Evolutionary conservation across 2,888 invertebrate genomes (phyloP).

Genomic region (Steromphala cineraria): DNA sequence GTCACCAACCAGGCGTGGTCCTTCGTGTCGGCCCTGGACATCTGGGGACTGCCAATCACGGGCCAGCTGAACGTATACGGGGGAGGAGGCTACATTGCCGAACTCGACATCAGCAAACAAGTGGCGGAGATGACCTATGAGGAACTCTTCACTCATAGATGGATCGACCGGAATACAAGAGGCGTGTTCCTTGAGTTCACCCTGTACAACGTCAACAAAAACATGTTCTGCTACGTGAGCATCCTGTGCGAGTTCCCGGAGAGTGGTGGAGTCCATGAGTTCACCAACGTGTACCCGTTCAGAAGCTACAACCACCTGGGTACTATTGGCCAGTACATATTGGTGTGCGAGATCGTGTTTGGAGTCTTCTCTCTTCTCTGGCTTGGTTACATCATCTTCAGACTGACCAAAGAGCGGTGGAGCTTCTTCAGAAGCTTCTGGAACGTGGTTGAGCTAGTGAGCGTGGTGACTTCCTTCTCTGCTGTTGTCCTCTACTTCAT

Average conservation of each 20-base stretch:
- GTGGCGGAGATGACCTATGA: conserved; percentile 49
- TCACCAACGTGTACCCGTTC: conserved; percentile 50
- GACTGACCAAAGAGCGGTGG: conserved; percentile 40
- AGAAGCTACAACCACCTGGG: conserved; percentile 51
- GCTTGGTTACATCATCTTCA: conserved; percentile 37
- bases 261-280: conserved; percentile 59
- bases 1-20: conserved; percentile 54
- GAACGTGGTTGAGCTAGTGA: conserved; percentile 51
- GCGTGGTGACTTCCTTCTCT: conserved; percentile 39
- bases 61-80: conserved; percentile 52
- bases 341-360: conserved; percentile 50
- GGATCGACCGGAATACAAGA: conserved; percentile 63
- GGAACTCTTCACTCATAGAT: conserved; percentile 46
- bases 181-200: conserved; percentile 66
- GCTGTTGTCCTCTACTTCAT: conserved; percentile 47
- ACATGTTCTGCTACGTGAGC: conserved; percentile 61
- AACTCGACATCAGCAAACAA: conserved; percentile 51
- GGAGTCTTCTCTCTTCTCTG: conserved; percentile 41
- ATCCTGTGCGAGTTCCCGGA: conserved; percentile 65
- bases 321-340: conserved; percentile 43
- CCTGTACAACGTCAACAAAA: conserved; percentile 61
- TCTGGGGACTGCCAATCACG: conserved; percentile 54
- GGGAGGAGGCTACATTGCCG: conserved; percentile 64
- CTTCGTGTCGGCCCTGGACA: conserved; percentile 48
- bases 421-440: conserved; percentile 49